Evolutionary conservation across 2,888 invertebrate genomes (phyloP).

Genomic region (Ormyrus rosae): DNA sequence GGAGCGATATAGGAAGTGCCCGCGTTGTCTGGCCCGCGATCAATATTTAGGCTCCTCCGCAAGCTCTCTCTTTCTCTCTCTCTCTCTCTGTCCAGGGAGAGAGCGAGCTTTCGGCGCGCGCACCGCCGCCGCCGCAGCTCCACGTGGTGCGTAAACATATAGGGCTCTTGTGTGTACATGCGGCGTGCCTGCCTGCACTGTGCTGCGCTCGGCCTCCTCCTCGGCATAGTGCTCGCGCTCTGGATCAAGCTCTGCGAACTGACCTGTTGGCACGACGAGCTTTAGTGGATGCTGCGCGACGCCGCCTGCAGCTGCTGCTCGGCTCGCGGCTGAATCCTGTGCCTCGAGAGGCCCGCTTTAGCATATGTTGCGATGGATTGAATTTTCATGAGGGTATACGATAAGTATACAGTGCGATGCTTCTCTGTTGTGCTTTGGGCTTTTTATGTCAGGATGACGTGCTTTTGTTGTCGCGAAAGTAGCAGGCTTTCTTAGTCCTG

Average conservation of each 20-base stretch:
- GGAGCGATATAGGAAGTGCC: no score
- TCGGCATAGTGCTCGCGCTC: neutral
- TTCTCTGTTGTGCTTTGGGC: no score
- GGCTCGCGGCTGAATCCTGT: no score
- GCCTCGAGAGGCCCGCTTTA: no score
- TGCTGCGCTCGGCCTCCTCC: neutral
- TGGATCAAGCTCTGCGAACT: slow-evolving; percentile 1
- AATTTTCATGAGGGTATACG: no score
- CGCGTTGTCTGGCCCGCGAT: neutral
- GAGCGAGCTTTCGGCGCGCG: neutral
- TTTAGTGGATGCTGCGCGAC: neutral
- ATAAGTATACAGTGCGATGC: no score
- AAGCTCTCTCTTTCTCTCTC: neutral
- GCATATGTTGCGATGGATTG: no score
- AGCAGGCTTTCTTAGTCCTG: no score
- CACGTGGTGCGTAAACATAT: slow-evolving; percentile 44
- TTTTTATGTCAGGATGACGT: no score
- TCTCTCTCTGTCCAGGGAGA: neutral
- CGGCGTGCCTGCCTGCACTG: neutral
- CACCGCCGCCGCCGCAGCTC: slow-evolving; percentile 6
- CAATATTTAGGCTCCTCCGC: neutral
- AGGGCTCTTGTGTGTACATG: neutral
- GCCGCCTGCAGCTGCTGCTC: no score
- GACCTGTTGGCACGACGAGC: neutral
- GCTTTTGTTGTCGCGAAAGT: no score